Evolutionary conservation across 2,113 vertebrate species (phyloP).

Genomic region (Alethe castanea): DNA sequence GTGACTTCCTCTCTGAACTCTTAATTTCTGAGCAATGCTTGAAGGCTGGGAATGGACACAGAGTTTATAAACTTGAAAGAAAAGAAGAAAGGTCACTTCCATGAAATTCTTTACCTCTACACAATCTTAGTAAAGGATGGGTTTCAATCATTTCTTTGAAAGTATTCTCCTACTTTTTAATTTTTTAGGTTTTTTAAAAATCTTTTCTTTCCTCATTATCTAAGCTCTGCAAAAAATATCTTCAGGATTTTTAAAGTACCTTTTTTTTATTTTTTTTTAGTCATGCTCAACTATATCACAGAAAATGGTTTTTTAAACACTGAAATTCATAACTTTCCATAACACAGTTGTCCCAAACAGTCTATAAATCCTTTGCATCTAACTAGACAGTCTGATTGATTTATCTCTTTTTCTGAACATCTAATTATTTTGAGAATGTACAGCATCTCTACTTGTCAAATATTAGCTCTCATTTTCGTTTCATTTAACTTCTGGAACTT

Average conservation of each 20-base stretch:
- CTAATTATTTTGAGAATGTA: slow-evolving; percentile 38
- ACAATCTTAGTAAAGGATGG: background rate
- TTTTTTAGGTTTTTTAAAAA: background rate
- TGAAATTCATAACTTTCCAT: background rate
- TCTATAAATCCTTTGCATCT: background rate
- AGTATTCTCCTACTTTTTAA: accelerated
- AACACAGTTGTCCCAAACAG: background rate
- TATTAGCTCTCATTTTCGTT: slow-evolving; percentile 33
- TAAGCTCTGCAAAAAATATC: background rate
- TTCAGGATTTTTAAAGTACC: background rate
- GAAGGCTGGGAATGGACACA: background rate
- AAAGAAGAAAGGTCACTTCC: background rate
- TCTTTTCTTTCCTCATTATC: background rate
- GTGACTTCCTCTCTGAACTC: background rate
- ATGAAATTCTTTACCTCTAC: background rate
- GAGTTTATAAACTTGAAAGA: background rate
- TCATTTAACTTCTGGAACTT: slow-evolving; percentile 31
- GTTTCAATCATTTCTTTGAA: background rate
- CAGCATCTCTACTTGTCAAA: background rate
- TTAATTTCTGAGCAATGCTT: background rate
- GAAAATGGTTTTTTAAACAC: background rate
- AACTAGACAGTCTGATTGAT: background rate
- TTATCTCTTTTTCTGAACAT: background rate
- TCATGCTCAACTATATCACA: background rate
- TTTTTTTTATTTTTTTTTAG: background rate